phyloP scores from a whole-genome alignment of 2,888 invertebrate genomes.

The Hirtodrosophila trivittata region DNA sequence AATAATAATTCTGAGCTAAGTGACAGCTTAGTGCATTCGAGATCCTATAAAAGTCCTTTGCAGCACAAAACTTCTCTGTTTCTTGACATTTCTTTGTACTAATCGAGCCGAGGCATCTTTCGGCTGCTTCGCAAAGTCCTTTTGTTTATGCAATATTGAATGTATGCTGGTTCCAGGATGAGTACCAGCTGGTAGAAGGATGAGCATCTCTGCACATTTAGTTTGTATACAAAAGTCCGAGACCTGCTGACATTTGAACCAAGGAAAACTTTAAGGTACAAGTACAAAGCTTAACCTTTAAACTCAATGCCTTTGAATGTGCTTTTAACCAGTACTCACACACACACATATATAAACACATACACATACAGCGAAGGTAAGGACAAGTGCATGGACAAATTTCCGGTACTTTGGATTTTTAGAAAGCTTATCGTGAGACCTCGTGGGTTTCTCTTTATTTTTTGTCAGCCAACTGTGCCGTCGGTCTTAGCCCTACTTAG shows the following conservation, averaged over 20 bases:
- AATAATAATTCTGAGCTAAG: no score
- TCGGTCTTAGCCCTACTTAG: background rate
- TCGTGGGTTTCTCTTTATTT: slow-evolving; percentile 13
- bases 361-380: background rate
- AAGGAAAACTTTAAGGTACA: background rate
- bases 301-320: background rate
- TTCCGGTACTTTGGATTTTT: slow-evolving; percentile 45
- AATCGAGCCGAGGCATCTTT: no score
- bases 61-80: no score
- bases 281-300: background rate
- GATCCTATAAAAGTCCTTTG: no score
- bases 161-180: no score
- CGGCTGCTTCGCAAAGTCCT: no score
- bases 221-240: no score
- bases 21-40: no score
- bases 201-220: background rate
- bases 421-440: slow-evolving; percentile 39
- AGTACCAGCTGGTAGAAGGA: no score
- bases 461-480: background rate
- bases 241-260: background rate
- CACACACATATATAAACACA: background rate
- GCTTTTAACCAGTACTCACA: background rate
- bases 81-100: no score
- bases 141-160: no score
- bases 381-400: slow-evolving; percentile 32